These are phyloP conservation scores for Invenusta paracnida DNA, from an alignment of 2,888 invertebrate species.

Conservation along the genomic window DNA sequence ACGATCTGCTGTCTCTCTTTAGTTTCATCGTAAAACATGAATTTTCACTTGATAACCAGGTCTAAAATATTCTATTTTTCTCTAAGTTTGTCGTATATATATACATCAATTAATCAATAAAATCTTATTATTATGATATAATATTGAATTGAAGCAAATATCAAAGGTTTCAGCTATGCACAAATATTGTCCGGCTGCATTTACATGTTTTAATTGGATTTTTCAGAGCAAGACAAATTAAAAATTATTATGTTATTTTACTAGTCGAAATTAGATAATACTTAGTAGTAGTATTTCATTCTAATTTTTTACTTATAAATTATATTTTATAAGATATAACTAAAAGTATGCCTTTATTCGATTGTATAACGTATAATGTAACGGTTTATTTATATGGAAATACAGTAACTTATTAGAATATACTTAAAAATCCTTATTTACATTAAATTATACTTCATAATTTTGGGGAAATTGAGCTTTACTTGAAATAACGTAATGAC, in stretches of 20 bases:
- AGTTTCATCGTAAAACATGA: slow-evolving; percentile 10
- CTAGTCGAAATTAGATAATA: slow-evolving; percentile 7
- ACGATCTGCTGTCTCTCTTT: background rate
- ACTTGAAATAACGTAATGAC: background rate
- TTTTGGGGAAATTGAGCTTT: background rate
- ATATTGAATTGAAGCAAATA: background rate
- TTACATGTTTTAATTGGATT: slow-evolving; percentile 25
- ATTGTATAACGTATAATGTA: background rate
- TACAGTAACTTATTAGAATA: background rate
- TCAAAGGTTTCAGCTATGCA: background rate
- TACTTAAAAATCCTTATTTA: background rate
- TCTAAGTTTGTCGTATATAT: slow-evolving; percentile 1
- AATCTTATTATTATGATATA: background rate
- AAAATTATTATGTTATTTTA: background rate
- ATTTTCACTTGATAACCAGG: background rate
- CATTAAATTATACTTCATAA: background rate
- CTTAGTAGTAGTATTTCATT: background rate
- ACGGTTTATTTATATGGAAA: slow-evolving; percentile 13
- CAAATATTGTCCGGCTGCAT: slow-evolving; percentile 11
- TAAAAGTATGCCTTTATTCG: background rate
- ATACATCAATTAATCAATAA: slow-evolving; percentile 6
- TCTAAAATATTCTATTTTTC: background rate
- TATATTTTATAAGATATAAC: background rate
- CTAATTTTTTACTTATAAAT: background rate
- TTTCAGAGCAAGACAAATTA: slow-evolving; percentile 6